These are phyloP conservation scores for Conus ventricosus DNA, from an alignment of 1,140 invertebrate species.

Conservation along the genomic window DNA sequence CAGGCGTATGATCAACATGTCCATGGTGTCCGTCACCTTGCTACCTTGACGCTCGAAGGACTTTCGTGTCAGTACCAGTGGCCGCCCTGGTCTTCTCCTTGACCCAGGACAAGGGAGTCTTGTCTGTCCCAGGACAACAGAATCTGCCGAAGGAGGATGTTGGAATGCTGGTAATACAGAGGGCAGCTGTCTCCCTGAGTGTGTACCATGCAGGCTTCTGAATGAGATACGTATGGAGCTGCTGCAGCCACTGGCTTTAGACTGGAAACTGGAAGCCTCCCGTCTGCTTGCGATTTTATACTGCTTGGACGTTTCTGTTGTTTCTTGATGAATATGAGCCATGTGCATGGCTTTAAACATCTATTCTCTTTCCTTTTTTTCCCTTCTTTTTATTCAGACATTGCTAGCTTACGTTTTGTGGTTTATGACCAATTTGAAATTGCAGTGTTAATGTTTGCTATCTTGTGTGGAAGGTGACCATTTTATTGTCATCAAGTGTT, in stretches of 20 bases:
- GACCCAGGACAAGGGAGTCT: not conserved
- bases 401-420: too few relatives aligned
- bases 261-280: too few relatives aligned
- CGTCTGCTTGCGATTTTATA: too few relatives aligned
- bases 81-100: not conserved
- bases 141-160: not conserved
- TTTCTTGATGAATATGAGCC: too few relatives aligned
- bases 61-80: not conserved
- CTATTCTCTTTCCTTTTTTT: too few relatives aligned
- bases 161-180: not conserved
- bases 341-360: too few relatives aligned
- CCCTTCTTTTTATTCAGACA: too few relatives aligned
- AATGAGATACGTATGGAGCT: not conserved
- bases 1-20: constrained; percentile 28
- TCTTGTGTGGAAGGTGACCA: too few relatives aligned
- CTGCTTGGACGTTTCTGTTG: too few relatives aligned
- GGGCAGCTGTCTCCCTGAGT: not conserved
- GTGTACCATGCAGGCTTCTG: not conserved
- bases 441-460: too few relatives aligned
- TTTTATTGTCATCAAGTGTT: too few relatives aligned
- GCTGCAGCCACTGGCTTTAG: not conserved
- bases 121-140: not conserved
- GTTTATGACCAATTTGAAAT: too few relatives aligned
- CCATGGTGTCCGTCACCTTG: constrained; percentile 1
- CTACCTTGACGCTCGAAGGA: not conserved